Percentiles rank a stretch among this genome's conserved stretches.
Evolutionary conservation across 2,113 vertebrate species (phyloP).

Genomic region (Sphyrna mokarran): DNA sequence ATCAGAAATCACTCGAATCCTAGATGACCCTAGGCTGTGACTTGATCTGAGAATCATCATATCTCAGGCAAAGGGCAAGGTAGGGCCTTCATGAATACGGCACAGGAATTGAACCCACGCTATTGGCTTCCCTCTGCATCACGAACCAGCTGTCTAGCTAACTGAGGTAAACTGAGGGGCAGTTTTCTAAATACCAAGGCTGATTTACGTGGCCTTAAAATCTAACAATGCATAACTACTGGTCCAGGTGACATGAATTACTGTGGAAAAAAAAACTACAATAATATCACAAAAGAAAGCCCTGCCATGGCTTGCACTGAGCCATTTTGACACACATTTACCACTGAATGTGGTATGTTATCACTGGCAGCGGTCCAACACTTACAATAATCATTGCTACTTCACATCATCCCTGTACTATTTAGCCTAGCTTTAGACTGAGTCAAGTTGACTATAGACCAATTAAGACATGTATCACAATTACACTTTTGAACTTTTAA

Average conservation of each 20-base stretch:
- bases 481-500: slow-evolving; percentile 13
- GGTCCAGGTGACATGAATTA: background rate
- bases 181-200: background rate
- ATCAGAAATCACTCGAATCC: no score
- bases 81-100: no score
- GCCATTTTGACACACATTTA: background rate
- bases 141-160: no score
- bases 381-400: background rate
- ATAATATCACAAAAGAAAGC: background rate
- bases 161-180: no score
- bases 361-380: background rate
- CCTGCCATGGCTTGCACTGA: background rate
- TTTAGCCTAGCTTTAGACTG: background rate
- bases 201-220: background rate
- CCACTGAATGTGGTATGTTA: background rate
- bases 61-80: no score
- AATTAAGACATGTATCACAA: slow-evolving; percentile 4
- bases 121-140: no score
- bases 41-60: no score
- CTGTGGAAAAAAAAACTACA: background rate
- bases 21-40: no score
- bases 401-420: background rate
- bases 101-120: no score
- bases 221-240: background rate
- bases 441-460: background rate